These are phyloP conservation scores for Polyergus mexicanus DNA, from an alignment of 1,140 invertebrate species.

Conservation along the genomic window DNA sequence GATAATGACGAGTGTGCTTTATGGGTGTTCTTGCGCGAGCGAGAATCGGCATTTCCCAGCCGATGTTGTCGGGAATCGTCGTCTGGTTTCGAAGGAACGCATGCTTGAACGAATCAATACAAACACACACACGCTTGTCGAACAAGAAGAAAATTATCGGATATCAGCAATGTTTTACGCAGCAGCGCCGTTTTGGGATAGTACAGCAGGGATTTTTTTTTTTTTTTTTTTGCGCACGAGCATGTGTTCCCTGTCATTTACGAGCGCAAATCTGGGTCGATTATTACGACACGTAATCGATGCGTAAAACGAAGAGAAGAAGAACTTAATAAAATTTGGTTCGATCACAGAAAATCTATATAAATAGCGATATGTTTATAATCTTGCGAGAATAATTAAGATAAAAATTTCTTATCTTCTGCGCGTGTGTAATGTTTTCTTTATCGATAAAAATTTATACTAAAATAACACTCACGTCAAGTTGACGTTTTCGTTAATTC, in stretches of 20 bases:
- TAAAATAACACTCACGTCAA: not conserved
- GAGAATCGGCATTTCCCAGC: not conserved
- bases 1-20: conserved; percentile 47
- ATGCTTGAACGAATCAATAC: conserved; percentile 28
- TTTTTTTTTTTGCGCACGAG: conserved; percentile 57
- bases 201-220: conserved; percentile 64
- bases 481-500: conserved; percentile 23
- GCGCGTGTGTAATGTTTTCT: no score
- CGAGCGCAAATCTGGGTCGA: not conserved
- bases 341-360: not conserved
- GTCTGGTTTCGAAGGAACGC: not conserved
- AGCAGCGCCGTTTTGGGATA: conserved; percentile 30
- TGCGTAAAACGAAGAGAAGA: not conserved
- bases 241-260: not conserved
- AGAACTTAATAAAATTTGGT: not conserved
- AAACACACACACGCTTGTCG: conserved; percentile 1
- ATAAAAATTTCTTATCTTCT: not conserved
- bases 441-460: not conserved
- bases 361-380: not conserved
- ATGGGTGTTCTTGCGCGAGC: conserved; percentile 19
- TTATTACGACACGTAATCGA: conserved; percentile 61
- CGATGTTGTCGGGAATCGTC: not conserved
- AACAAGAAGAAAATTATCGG: conserved; percentile 62
- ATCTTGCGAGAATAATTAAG: not conserved
- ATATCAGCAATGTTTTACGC: conserved; percentile 63